Base-by-base conservation (phyloP, 2,797 vertebrate genomes). In the Anniella stebbinsi region DNA sequence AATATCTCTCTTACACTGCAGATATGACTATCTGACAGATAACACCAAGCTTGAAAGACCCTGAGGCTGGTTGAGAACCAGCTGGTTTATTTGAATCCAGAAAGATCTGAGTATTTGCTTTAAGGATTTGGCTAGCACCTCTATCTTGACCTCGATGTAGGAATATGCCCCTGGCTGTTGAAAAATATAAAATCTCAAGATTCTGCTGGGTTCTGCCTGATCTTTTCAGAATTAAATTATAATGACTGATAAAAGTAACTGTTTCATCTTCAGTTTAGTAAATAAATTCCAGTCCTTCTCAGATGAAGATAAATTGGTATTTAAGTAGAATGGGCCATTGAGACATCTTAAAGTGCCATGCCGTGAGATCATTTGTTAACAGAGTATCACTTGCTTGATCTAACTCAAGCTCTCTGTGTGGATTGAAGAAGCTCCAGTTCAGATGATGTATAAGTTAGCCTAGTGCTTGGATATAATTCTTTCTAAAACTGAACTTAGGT, bases 11-110 rank as follows among this genome's bases (percentile, higher is more conserved):
- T 90, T 87, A 87, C 91, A 89, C 86, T 66, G 33, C 93, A 95
- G 93, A 84, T 93, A 87, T 63, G 91, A 91, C 90, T 95, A 93
- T 89, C 94, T 92, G 3, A 0, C 88, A 94, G 93, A 92, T 91
- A 92, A 90, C 78, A 30, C 93, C 80, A 93, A 90, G 94, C 84
- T 82, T 25, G 3, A 21, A 92, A 93, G 88, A 91, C 87, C 94
- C 94, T 93, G 94, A 91, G 92, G 41, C 92, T 92, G 93, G 88
- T 83, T 0, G 25, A 87, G 72, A 63, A 84, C 89, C 93, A 93
- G 91, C 67, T 13, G 86, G 66, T 93, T 87, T 76, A 1, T 36
- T 76, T 95, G 93, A 89, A 91, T 73, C 92, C 93, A 94, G 91
- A 36, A 90, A 86, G 80, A 87, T 1, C 9, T 87, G 90, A 54